Conservation (phyloP, 2,113 vertebrate genomes). For the Suricata suricatta region DNA sequence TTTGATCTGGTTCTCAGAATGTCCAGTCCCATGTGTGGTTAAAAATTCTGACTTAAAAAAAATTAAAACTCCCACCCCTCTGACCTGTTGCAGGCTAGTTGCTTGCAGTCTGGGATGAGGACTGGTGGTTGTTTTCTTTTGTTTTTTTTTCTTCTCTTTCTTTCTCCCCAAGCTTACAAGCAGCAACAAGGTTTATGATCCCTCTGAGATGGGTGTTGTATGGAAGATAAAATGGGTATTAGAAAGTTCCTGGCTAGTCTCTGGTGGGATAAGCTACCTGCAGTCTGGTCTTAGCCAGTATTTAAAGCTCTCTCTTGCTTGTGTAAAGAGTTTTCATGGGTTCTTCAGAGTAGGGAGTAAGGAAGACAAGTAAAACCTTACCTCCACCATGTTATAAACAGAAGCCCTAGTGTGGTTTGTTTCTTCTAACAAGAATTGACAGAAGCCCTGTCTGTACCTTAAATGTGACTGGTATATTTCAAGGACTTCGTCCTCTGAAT, state of each 20-base stretch:
- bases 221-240: neutral
- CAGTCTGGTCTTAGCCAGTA: neutral
- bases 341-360: neutral
- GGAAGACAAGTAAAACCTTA: neutral
- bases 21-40: neutral
- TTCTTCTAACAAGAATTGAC: neutral
- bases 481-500: neutral
- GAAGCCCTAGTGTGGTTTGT: neutral
- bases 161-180: neutral
- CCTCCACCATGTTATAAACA: neutral
- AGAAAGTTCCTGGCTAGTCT: neutral
- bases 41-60: constrained; percentile 3
- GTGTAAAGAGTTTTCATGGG: neutral
- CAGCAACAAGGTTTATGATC: neutral
- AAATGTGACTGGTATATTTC: neutral
- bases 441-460: neutral
- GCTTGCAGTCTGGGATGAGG: neutral
- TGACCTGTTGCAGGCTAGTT: neutral
- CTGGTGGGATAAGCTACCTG: neutral
- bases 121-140: neutral
- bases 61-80: neutral
- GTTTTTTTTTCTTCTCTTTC: neutral
- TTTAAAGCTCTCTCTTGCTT: neutral
- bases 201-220: neutral
- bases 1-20: neutral